Percentiles rank a stretch among this genome's conserved stretches.
These are phyloP conservation scores for Andrena camellia DNA, from an alignment of 2,888 invertebrate species.

Conservation along the genomic window DNA sequence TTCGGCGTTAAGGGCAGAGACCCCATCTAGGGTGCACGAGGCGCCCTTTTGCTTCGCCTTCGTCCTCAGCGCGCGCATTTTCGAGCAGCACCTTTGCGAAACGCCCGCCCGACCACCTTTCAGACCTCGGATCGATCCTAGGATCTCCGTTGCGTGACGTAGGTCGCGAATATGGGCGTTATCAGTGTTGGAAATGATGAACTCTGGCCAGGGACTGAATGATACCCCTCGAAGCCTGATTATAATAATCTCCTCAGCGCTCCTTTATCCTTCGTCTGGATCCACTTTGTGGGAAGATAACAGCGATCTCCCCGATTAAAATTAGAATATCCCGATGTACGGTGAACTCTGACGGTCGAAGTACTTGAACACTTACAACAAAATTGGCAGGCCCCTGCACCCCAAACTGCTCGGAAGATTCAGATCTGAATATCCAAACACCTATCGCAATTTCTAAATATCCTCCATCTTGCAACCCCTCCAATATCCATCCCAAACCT, in stretches of 20 bases:
- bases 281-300: too few relatives aligned
- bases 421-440: too few relatives aligned
- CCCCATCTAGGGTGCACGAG: conserved; percentile 67
- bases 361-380: too few relatives aligned
- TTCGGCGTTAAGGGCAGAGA: conserved; percentile 78
- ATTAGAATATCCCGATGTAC: too few relatives aligned
- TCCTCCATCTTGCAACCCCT: too few relatives aligned
- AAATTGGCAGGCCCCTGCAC: too few relatives aligned
- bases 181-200: background rate
- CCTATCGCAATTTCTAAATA: too few relatives aligned
- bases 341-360: too few relatives aligned
- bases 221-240: background rate
- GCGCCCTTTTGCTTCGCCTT: conserved; percentile 52
- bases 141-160: conserved; percentile 34
- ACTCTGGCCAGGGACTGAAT: background rate
- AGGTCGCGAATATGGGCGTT: conserved; percentile 37
- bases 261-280: background rate
- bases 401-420: too few relatives aligned
- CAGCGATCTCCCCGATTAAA: too few relatives aligned
- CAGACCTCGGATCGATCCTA: background rate
- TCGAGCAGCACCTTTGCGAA: background rate
- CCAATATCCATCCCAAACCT: too few relatives aligned
- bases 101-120: background rate
- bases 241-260: background rate
- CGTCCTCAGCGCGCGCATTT: conserved; percentile 27